Percentiles rank a stretch among this genome's conserved stretches.
Evolutionary conservation across 2,888 invertebrate species (phyloP).

Genomic region (Lepidocyrtoides sp.): DNA sequence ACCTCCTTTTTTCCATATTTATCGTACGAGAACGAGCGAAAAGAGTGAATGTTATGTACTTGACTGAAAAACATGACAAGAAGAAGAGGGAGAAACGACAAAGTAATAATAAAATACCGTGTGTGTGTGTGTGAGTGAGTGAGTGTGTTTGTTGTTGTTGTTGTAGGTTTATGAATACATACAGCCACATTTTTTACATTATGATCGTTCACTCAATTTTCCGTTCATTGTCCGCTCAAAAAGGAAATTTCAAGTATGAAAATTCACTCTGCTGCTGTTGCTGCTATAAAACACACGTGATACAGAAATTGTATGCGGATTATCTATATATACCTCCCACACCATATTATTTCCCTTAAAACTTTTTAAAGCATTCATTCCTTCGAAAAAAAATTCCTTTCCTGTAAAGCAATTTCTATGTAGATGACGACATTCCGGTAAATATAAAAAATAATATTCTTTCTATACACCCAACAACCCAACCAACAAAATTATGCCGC

Average conservation of each 20-base stretch:
- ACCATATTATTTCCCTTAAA: background rate
- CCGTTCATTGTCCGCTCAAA: constrained; percentile 60
- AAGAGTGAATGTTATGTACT: background rate
- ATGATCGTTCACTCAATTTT: background rate
- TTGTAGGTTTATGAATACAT: too few species aligned
- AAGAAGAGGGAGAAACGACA: constrained; percentile 9
- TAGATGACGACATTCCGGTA: constrained; percentile 39
- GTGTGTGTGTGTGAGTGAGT: background rate
- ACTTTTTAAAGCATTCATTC: constrained; percentile 12
- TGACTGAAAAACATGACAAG: constrained; percentile 1
- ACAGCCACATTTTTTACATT: too few species aligned
- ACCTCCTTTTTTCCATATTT: constrained; percentile 56
- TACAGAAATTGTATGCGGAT: constrained; percentile 7
- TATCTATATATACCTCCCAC: background rate
- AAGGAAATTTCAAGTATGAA: constrained; percentile 57
- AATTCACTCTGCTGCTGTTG: constrained; percentile 1
- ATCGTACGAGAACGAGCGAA: background rate
- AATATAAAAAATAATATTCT: background rate
- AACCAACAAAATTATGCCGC: too few species aligned
- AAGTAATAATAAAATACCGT: background rate
- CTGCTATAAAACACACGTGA: background rate
- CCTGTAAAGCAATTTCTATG: constrained; percentile 34
- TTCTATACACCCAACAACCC: too few species aligned
- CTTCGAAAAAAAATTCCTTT: constrained; percentile 15
- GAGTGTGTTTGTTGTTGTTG: background rate